phyloP scores from a whole-genome alignment of 2,113 vertebrate species.

The Xiphorhynchus elegans region DNA sequence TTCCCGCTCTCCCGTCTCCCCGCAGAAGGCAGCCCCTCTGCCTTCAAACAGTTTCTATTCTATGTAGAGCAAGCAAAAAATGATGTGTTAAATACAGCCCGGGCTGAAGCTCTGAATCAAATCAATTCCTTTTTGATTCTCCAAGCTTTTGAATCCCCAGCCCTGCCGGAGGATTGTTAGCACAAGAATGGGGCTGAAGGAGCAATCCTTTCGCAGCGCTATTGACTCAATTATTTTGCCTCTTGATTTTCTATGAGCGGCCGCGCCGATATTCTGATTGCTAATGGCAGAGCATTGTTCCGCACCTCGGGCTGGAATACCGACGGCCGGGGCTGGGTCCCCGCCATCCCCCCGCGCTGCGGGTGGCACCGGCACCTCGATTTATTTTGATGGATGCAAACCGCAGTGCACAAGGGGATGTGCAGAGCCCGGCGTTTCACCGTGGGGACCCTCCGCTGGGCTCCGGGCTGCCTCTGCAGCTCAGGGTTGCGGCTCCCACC shows the following conservation, averaged over 20 bases:
- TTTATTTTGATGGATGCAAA: neutral
- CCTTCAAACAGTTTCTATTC: neutral
- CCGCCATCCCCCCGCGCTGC: neutral
- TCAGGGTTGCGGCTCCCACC: neutral
- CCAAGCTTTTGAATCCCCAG: slow-evolving; percentile 41
- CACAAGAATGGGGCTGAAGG: slow-evolving; percentile 65
- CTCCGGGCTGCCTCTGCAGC: neutral
- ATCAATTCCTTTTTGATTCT: slow-evolving; percentile 62
- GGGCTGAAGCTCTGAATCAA: slow-evolving; percentile 47
- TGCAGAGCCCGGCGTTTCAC: neutral
- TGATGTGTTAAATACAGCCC: slow-evolving; percentile 25
- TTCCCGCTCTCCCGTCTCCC: neutral
- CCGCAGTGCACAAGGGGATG: neutral
- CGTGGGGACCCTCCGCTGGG: neutral
- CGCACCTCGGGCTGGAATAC: neutral
- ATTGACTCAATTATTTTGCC: slow-evolving; percentile 66
- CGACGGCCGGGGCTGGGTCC: neutral
- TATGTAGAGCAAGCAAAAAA: slow-evolving; percentile 25
- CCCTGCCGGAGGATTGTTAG: slow-evolving; percentile 54
- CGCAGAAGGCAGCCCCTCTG: neutral
- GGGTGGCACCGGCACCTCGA: neutral
- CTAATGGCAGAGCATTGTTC: slow-evolving; percentile 59
- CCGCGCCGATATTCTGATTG: slow-evolving; percentile 56
- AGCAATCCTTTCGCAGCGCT: slow-evolving; percentile 46
- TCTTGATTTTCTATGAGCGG: slow-evolving; percentile 61